A percentile compares a stretch with the other conserved stretches of the same genome.
Conservation (phyloP, 2,888 invertebrate genomes). For the Tetragonisca angustula region DNA sequence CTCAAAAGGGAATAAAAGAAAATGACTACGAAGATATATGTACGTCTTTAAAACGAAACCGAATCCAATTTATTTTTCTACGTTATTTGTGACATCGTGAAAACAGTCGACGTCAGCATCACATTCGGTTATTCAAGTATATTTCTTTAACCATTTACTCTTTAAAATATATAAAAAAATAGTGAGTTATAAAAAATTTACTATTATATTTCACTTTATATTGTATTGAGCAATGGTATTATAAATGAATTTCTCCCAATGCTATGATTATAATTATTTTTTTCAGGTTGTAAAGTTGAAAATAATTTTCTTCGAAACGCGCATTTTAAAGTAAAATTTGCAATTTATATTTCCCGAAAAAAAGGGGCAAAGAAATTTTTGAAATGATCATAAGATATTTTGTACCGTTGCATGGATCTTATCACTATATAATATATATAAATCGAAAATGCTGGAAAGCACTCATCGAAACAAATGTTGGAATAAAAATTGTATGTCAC, state of each 20-base stretch:
- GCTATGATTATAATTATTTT: background rate
- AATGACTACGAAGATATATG: background rate
- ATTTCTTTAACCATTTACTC: background rate
- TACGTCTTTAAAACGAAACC: constrained; percentile 13
- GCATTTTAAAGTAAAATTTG: too few species aligned
- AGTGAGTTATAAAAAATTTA: background rate
- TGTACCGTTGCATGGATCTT: background rate
- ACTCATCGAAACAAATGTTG: background rate
- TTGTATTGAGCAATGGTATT: background rate
- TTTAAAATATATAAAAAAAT: background rate
- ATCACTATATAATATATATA: background rate
- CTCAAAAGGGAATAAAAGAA: background rate
- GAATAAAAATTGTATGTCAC: background rate
- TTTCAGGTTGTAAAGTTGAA: background rate
- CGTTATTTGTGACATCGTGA: background rate
- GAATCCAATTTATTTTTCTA: constrained; percentile 17
- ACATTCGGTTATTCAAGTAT: background rate
- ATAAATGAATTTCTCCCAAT: background rate
- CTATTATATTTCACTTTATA: background rate
- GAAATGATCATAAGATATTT: background rate
- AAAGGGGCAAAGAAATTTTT: background rate
- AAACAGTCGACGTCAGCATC: background rate
- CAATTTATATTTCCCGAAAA: too few species aligned
- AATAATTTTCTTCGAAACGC: background rate
- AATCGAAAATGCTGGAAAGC: background rate